Evolutionary conservation across 1,140 invertebrate genomes (phyloP).

Genomic region (Dendroctonus valens): DNA sequence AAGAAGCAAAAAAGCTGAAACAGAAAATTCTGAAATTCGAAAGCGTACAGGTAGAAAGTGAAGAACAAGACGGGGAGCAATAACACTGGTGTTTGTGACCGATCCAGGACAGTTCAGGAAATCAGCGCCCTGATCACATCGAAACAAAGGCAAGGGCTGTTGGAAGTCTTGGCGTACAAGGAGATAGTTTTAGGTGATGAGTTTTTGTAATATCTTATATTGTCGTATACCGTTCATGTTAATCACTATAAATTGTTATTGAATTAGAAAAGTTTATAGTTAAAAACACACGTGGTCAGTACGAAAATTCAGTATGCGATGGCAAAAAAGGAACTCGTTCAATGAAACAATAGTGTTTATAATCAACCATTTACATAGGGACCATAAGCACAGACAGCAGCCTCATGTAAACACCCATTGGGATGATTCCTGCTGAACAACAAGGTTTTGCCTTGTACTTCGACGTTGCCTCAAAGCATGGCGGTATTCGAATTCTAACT

Average conservation of each 20-base stretch:
- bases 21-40: constrained; percentile 75
- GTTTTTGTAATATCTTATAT: constrained; percentile 29
- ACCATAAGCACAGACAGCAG: constrained; percentile 68
- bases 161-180: constrained; percentile 90
- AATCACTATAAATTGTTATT: too few species aligned
- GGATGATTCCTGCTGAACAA: constrained; percentile 87
- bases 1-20: constrained; percentile 76
- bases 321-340: too few species aligned
- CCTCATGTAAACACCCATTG: constrained; percentile 74
- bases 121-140: constrained; percentile 81
- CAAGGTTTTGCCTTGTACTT: constrained; percentile 70
- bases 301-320: too few species aligned
- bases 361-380: constrained; percentile 53
- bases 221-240: too few species aligned
- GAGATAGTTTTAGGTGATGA: constrained; percentile 56
- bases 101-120: constrained; percentile 90
- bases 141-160: constrained; percentile 85
- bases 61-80: constrained; percentile 75
- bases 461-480: constrained; percentile 40
- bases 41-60: constrained; percentile 70
- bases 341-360: too few species aligned
- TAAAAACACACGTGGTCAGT: too few species aligned
- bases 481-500: constrained; percentile 71
- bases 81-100: constrained; percentile 80
- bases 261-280: too few species aligned